Evolutionary conservation across 2,113 vertebrate species (phyloP), one percentile per base, ranked within the genome.

Genomic region (Glareola pratincola): DNA sequence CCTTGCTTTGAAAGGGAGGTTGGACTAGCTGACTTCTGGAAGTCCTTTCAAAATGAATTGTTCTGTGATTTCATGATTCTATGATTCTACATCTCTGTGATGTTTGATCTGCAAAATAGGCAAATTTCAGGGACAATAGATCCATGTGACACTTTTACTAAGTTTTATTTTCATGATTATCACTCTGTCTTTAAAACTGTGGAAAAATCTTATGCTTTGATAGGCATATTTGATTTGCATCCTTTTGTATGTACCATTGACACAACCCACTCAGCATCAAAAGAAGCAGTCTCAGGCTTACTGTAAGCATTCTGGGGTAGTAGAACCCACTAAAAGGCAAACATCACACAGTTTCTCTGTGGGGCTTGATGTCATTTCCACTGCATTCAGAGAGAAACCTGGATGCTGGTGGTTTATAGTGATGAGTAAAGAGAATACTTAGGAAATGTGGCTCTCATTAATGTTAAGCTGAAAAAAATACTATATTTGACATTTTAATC

Each of bases 231-330:
- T 59, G 56, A 51, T 68, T 91, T 41, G n/a, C 4, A 6, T 75
- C 29, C 27, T 15, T 10, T 85, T 81, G 24, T 39, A 27, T 1
- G 3, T 53, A 56, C 15, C 21, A 39, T 8, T 82, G 9, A 64
- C 16, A 64, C 39, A 85, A 54, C 5, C 18, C 9, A 68, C 9
- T 64, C 34, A 24, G 6, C 0, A 0, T 30, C 56, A 15, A 34
- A 80, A 85, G 56, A 75, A 36, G 20, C 8, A 79, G 8, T 17
- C 26, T 68, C 45, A 53, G 39, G 17, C 4, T 60, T 81, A n/a
- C 18, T 72, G 7, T 15, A 85, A 85, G 8, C 5, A 3, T 39
- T 68, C 30, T 60, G 17, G 18, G 6, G 2, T 53, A 60, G 17
- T 19, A 41, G 41, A 41, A 12, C 41, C 8, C 22, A 66, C 24